Evolutionary conservation across 2,888 invertebrate species (phyloP), one percentile per base, ranked within the genome.

Genomic region (Blastobasis lacticolella): DNA sequence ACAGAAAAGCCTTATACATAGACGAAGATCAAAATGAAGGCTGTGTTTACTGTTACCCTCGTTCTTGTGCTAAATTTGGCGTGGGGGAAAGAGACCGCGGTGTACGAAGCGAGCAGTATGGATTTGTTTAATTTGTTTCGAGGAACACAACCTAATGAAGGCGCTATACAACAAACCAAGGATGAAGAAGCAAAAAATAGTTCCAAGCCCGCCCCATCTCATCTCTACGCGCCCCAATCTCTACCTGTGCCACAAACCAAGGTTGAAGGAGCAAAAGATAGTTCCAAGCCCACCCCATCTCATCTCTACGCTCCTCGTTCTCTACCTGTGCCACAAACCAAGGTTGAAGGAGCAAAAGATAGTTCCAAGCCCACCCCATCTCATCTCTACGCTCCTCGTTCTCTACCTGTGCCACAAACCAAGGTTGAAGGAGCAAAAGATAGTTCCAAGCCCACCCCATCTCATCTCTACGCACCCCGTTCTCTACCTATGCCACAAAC

Each of bases 91-190:
- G 70, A 75, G 48, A 56, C 57, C 23, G 49, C 54, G 1, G 52
- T 62, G 0, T 75, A 73, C 47, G 56, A 63, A 60, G 60, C 67
- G 0, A 55, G 63, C 5, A 74, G 71, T 0, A 59, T 52, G 0
- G 62, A 72, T 1, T 10, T 73, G 5, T 51, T 75, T 38, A 71
- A 73, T 52, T 46, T 72, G 7, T 60, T 75, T 5, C 58, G 70
- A 8, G 70, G 69, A 0, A 63, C 53, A 37, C 59, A 55, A n/a
- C 60, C 73, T 0, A 61, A 67, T 8, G 57, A 60, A 9, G 59
- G 53, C 6, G 48, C 54, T 5, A 40, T 72, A 41, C 55, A 49
- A 1, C 49, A 75, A 38, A 62, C 57, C 0, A 69, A 71, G 58
- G 66, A 69, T 5, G 57, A 63, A 36, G 60, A 56, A 44, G 64